Percentiles rank a stretch among this genome's conserved stretches.
Conservation (phyloP, 1,140 invertebrate species). For the Drosophila pruinosa region DNA sequence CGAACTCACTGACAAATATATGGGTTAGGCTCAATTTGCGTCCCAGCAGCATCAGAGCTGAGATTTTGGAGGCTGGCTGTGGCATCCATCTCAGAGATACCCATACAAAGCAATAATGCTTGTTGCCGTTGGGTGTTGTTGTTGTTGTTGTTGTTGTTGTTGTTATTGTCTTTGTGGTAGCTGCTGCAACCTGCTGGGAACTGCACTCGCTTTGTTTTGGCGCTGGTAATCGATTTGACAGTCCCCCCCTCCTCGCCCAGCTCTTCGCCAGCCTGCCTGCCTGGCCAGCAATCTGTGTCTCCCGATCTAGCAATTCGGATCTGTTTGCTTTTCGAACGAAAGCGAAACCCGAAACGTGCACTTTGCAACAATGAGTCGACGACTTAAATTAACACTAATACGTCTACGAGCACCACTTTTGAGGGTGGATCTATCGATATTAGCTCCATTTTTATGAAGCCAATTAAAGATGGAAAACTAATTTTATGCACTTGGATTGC, state of each 20-base stretch:
- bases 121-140: constrained; percentile 60
- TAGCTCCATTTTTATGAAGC: neutral
- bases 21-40: constrained; percentile 78
- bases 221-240: constrained; percentile 62
- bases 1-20: constrained; percentile 74
- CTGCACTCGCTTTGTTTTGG: constrained; percentile 65
- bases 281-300: constrained; percentile 9
- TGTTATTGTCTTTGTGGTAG: constrained; percentile 37
- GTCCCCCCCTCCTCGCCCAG: neutral
- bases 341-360: constrained; percentile 68
- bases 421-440: constrained; percentile 4
- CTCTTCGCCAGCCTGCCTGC: neutral
- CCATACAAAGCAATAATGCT: constrained; percentile 62
- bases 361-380: constrained; percentile 54
- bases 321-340: constrained; percentile 61
- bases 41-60: constrained; percentile 10
- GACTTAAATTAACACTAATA: constrained; percentile 73
- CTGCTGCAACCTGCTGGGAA: constrained; percentile 74
- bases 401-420: constrained; percentile 26
- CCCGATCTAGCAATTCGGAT: constrained; percentile 19
- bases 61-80: constrained; percentile 15
- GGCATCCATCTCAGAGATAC: constrained; percentile 58
- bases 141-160: neutral
- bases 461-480: too few relatives aligned
- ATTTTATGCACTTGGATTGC: too few relatives aligned